phyloP scores from a whole-genome alignment of 2,888 invertebrate species.

The Ectemnius continuus region DNA sequence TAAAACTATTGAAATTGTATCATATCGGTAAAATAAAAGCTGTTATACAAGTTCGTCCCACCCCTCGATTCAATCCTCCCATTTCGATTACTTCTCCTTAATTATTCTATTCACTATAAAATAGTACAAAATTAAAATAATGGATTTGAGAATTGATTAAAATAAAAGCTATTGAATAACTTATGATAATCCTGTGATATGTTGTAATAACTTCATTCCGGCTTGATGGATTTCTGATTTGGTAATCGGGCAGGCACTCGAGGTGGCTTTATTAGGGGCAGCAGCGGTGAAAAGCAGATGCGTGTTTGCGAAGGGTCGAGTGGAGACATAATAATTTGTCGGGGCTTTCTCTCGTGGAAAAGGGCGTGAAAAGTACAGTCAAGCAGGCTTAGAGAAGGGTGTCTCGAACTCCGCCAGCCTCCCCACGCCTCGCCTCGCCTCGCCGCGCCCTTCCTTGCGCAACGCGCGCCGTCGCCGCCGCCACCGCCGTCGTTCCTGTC shows the following conservation, averaged over 20 bases:
- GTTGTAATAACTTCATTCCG: no score
- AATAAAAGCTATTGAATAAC: no score
- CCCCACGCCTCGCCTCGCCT: no score
- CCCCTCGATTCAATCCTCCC: not conserved
- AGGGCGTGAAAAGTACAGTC: constrained; percentile 77
- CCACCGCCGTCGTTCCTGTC: constrained; percentile 64
- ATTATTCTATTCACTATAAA: no score
- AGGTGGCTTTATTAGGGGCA: no score
- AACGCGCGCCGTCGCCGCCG: constrained; percentile 51
- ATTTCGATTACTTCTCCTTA: no score
- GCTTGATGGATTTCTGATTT: no score
- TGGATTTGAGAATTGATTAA: no score
- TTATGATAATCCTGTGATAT: no score
- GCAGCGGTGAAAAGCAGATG: constrained; percentile 47
- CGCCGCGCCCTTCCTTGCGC: constrained; percentile 62
- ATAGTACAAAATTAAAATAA: no score
- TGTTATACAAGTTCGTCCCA: constrained; percentile 69
- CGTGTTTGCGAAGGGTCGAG: constrained; percentile 23
- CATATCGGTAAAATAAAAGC: constrained; percentile 72
- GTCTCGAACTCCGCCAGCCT: no score
- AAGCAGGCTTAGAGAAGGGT: constrained; percentile 64
- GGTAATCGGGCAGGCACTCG: no score
- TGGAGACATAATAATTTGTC: constrained; percentile 55
- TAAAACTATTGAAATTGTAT: constrained; percentile 57
- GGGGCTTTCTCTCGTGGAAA: constrained; percentile 37